A percentile compares a stretch with the other conserved stretches of the same genome.
Evolutionary conservation across 2,888 invertebrate genomes (phyloP).

Genomic region (Nephrotoma guestfalica): DNA sequence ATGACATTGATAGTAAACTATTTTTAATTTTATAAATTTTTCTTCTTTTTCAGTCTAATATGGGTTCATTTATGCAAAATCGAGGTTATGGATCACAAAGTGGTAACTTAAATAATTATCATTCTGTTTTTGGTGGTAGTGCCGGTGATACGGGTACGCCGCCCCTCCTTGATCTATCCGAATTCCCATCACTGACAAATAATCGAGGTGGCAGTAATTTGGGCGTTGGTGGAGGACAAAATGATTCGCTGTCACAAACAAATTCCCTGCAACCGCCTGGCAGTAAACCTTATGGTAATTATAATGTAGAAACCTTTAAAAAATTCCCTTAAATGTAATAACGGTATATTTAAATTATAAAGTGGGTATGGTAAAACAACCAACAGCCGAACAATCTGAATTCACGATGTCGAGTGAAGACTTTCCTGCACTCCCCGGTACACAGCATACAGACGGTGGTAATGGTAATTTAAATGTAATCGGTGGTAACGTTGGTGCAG

Average conservation of each 20-base stretch:
- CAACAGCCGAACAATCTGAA: constrained; percentile 80
- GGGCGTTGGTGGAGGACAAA: constrained; percentile 42
- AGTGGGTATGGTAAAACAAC: constrained; percentile 93
- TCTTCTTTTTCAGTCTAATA: constrained; percentile 36
- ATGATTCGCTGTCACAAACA: constrained; percentile 61
- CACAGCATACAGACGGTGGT: constrained; percentile 54
- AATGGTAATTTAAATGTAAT: constrained; percentile 31
- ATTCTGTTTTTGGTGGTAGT: constrained; percentile 67
- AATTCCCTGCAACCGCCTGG: constrained; percentile 79
- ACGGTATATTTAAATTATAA: constrained; percentile 1
- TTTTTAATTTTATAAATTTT: not conserved
- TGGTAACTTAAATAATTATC: constrained; percentile 56
- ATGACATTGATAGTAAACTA: not conserved
- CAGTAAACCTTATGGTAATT: constrained; percentile 80
- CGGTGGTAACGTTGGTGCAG: not conserved
- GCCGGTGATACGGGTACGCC: constrained; percentile 66
- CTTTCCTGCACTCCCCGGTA: constrained; percentile 97
- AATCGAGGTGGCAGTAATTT: constrained; percentile 44
- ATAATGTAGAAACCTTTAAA: constrained; percentile 9
- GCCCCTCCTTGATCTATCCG: constrained; percentile 77
- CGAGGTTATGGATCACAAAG: constrained; percentile 48
- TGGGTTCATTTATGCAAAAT: constrained; percentile 45
- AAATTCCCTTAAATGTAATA: not conserved
- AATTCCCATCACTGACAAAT: constrained; percentile 78
- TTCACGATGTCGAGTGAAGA: constrained; percentile 98